Evolutionary conservation across 1,140 invertebrate genomes (phyloP), one percentile per base, ranked within the genome.

Genomic region (Drosophila funebris): DNA sequence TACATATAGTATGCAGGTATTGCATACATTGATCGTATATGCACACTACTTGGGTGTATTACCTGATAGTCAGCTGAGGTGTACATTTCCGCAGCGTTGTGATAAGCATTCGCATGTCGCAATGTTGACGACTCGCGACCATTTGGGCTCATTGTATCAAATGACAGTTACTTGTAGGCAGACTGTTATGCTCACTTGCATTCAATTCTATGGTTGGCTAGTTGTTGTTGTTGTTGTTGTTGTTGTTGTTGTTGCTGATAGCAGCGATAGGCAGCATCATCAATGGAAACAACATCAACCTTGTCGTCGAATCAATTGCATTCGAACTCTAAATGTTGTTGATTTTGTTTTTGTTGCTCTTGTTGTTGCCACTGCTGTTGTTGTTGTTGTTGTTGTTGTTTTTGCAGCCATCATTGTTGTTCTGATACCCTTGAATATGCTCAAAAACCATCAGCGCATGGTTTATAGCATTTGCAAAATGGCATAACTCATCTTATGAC

Each of bases 111-210:
- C 22, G 11, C 20, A 33, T 36, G 6, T 24, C 13, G 60, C 53
- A 63, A 54, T 37, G 60, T 36, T 14, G 67, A 50, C 60, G 67
- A 50, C 60, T 63, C 58, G 67, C 67, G 48, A 37, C 48, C 37
- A 46, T 70, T 70, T 70, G 58, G 57, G 67, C 11, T 63, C 39
- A 54, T 63, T 63, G 67, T 46, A 64, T 63, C 67, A 31, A 54
- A 53, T 64, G 50, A 70, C 67, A 70, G 67, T 24, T 37, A 46
- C 41, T 69, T 53, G 37, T 18, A 37, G 29, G 48, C 22, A 18
- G 7, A 13, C 11, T 5, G 37, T 16, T 60, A 54, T 52, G 50
- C 68, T 50, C 61, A 46, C 58, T 16, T 33, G 46, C 46, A 43
- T 37, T 22, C 39, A 33, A 48, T 18, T 29, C 4, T 27, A 27